Percentiles rank a stretch among this genome's conserved stretches.
phyloP scores from a whole-genome alignment of 2,888 invertebrate genomes.

The Mythimna albipuncta region DNA sequence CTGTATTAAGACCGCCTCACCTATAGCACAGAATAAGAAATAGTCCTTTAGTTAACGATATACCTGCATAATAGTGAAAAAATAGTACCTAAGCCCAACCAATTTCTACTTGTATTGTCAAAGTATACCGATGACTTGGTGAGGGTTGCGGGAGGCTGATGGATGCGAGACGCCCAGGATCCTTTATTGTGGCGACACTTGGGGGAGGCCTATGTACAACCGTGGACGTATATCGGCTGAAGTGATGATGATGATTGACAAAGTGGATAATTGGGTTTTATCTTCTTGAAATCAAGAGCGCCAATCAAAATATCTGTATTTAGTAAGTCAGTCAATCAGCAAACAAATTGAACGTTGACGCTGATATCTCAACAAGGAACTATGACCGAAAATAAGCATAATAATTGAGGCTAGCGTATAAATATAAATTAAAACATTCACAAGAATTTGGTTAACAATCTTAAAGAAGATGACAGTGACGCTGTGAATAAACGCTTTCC shows the following conservation, averaged over 20 bases:
- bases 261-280: not conserved
- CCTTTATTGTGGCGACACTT: too few relatives aligned
- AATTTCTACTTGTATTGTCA: not conserved
- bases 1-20: too few relatives aligned
- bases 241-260: not conserved
- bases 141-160: too few relatives aligned
- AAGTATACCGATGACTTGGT: too few relatives aligned
- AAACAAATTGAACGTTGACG: not conserved
- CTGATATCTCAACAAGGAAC: constrained; percentile 25
- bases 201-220: too few relatives aligned
- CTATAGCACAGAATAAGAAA: too few relatives aligned
- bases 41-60: too few relatives aligned
- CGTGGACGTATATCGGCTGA: too few relatives aligned
- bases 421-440: constrained; percentile 19
- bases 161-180: too few relatives aligned
- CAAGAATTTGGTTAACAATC: constrained; percentile 46
- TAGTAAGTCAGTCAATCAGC: not conserved
- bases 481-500: constrained; percentile 85
- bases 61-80: not conserved
- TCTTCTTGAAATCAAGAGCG: not conserved
- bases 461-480: constrained; percentile 61
- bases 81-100: not conserved
- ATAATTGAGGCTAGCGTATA: constrained; percentile 26
- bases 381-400: constrained; percentile 12
- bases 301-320: not conserved